Percentiles rank a stretch among this genome's conserved stretches.
phyloP scores from a whole-genome alignment of 1,140 invertebrate genomes.

The Trichoplusia ni region DNA sequence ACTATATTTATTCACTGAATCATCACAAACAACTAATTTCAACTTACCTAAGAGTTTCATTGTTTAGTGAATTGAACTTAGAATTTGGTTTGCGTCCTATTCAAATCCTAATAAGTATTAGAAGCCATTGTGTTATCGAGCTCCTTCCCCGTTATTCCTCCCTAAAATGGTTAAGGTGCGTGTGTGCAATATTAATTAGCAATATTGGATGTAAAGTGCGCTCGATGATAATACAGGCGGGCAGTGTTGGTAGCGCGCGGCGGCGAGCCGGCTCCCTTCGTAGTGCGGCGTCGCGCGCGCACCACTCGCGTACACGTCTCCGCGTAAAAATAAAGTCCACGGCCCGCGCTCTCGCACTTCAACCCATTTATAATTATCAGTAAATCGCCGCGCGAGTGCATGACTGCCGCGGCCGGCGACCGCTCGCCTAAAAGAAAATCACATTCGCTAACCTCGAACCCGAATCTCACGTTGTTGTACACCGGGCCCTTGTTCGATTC shows the following conservation, averaged over 20 bases:
- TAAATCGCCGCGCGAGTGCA: conserved; percentile 74
- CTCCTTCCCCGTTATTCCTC: conserved; percentile 67
- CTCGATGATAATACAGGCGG: conserved; percentile 61
- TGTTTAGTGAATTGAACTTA: conserved; percentile 21
- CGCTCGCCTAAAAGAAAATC: conserved; percentile 66
- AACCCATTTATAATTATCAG: conserved; percentile 81
- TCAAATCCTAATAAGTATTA: conserved; percentile 50
- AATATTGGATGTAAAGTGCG: conserved; percentile 68
- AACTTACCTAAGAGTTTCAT: conserved; percentile 15
- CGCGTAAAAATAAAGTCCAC: conserved; percentile 80
- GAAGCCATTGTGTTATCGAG: conserved; percentile 59
- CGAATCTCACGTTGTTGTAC: conserved; percentile 38
- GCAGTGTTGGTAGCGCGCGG: conserved; percentile 50
- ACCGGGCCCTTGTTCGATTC: conserved; percentile 48
- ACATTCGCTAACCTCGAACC: conserved; percentile 50
- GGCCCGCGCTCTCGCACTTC: conserved; percentile 73
- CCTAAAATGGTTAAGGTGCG: conserved; percentile 64
- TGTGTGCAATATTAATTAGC: conserved; percentile 77
- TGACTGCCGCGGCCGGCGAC: conserved; percentile 69
- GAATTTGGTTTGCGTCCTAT: conserved; percentile 47
- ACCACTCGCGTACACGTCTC: conserved; percentile 70
- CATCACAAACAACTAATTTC: conserved; percentile 22
- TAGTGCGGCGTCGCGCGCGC: conserved; percentile 58
- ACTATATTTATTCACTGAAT: conserved; percentile 1
- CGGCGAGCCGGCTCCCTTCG: conserved; percentile 62